These are phyloP conservation scores for Ptilodon capucinus DNA, from an alignment of 2,888 invertebrate species.

Conservation along the genomic window DNA sequence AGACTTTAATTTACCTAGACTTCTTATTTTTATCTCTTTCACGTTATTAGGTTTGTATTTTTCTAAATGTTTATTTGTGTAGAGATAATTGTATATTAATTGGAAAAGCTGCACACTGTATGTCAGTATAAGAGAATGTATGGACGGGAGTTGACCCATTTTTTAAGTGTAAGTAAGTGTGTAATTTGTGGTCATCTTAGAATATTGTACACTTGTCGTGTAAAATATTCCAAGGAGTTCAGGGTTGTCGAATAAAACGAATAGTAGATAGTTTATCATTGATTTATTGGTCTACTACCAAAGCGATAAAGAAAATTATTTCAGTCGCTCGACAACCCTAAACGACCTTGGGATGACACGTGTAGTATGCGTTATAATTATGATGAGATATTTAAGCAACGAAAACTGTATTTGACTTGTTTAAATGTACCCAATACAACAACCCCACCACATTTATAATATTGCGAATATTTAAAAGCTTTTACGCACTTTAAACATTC, in stretches of 20 bases:
- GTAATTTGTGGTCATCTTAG: background rate
- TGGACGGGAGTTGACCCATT: conserved; percentile 4
- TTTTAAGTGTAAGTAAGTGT: background rate
- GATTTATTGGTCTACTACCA: too few species aligned
- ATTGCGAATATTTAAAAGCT: conserved; percentile 25
- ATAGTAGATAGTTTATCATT: too few species aligned
- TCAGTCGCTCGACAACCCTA: background rate
- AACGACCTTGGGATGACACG: background rate
- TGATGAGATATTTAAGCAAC: conserved; percentile 55
- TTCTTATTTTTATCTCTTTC: conserved; percentile 21
- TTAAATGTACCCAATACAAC: conserved; percentile 20
- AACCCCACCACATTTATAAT: conserved; percentile 40
- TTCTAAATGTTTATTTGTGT: conserved; percentile 24
- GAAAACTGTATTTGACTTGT: conserved; percentile 21
- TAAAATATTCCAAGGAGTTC: too few species aligned
- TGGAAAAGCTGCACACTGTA: background rate
- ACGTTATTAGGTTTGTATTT: conserved; percentile 39
- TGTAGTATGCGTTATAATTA: conserved; percentile 8
- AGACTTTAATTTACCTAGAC: background rate
- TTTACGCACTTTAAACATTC: conserved; percentile 32
- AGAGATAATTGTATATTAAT: conserved; percentile 16
- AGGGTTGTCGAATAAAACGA: background rate
- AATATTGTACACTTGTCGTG: background rate
- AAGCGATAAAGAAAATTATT: background rate
- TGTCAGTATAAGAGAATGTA: background rate